phyloP scores from a whole-genome alignment of 2,888 invertebrate species.

The Stenchaetothrips biformis region DNA sequence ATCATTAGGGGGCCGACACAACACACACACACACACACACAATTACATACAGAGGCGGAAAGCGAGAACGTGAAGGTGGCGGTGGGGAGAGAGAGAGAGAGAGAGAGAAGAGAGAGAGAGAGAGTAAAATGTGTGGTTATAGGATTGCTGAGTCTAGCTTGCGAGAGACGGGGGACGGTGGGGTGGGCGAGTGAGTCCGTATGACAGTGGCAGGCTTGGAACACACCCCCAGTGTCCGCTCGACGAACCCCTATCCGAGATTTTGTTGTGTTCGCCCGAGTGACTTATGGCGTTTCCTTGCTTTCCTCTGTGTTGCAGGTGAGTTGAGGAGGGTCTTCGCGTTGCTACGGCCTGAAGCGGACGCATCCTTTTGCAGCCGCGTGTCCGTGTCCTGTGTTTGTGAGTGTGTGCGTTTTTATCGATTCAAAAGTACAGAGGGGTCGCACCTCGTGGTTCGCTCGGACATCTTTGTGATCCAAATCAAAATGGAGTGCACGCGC shows the following conservation, averaged over 20 bases:
- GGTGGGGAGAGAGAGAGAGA: not conserved
- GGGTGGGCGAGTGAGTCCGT: no score
- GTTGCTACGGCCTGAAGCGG: no score
- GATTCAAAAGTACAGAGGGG: no score
- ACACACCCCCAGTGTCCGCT: no score
- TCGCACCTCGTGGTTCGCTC: no score
- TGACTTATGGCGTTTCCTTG: not conserved
- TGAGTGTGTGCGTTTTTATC: not conserved
- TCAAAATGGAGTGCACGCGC: not conserved
- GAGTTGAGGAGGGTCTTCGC: not conserved
- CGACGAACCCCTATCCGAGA: no score
- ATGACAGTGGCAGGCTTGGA: no score
- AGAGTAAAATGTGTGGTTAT: not conserved
- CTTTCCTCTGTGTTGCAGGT: not conserved
- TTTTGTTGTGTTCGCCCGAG: not conserved
- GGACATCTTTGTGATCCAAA: no score
- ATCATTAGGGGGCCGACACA: constrained; percentile 9
- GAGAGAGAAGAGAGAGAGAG: not conserved
- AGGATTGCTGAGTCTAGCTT: not conserved
- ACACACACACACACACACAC: constrained; percentile 15
- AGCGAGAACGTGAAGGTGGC: not conserved
- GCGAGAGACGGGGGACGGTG: not conserved
- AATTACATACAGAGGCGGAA: not conserved
- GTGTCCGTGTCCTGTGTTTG: not conserved
- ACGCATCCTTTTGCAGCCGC: no score